Percentiles rank a stretch among this genome's conserved stretches.
phyloP scores from a whole-genome alignment of 2,797 vertebrate genomes.

The Xyrichtys novacula region DNA sequence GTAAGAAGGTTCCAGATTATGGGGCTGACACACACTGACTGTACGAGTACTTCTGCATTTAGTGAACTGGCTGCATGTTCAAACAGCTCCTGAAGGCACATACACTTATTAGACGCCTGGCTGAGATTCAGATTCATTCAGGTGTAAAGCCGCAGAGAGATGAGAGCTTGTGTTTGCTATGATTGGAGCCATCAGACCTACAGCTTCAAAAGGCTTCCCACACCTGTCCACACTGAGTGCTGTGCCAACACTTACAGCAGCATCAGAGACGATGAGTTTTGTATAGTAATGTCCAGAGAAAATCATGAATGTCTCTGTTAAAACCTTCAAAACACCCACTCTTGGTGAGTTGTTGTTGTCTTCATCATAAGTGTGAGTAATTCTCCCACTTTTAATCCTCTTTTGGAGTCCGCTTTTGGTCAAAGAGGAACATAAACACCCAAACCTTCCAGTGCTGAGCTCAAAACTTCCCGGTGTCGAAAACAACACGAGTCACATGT shows the following conservation, averaged over 20 bases:
- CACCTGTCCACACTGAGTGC: conserved; percentile 39
- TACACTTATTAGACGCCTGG: conserved; percentile 21
- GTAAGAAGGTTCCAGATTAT: conserved; percentile 28
- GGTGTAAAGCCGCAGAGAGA: conserved; percentile 28
- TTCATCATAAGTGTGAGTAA: background rate
- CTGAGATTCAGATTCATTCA: conserved; percentile 20
- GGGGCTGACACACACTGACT: background rate
- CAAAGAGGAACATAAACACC: background rate
- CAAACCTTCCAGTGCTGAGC: background rate
- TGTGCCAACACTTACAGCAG: conserved; percentile 34
- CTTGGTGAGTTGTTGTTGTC: background rate
- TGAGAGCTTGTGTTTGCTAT: conserved; percentile 4
- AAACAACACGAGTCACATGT: conserved; percentile 10
- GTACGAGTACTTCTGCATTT: background rate
- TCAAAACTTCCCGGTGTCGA: conserved; percentile 14
- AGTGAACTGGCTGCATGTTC: conserved; percentile 23
- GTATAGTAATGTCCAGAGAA: conserved; percentile 7
- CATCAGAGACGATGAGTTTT: conserved; percentile 15
- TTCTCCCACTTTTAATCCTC: background rate
- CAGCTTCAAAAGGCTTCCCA: conserved; percentile 49
- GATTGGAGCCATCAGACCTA: conserved; percentile 18
- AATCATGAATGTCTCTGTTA: conserved; percentile 42
- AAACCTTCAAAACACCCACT: conserved; percentile 13
- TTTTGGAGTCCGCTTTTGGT: conserved; percentile 1
- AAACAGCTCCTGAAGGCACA: conserved; percentile 16